Evolutionary conservation across 2,888 invertebrate genomes (phyloP).

Genomic region (Steromphala cineraria): DNA sequence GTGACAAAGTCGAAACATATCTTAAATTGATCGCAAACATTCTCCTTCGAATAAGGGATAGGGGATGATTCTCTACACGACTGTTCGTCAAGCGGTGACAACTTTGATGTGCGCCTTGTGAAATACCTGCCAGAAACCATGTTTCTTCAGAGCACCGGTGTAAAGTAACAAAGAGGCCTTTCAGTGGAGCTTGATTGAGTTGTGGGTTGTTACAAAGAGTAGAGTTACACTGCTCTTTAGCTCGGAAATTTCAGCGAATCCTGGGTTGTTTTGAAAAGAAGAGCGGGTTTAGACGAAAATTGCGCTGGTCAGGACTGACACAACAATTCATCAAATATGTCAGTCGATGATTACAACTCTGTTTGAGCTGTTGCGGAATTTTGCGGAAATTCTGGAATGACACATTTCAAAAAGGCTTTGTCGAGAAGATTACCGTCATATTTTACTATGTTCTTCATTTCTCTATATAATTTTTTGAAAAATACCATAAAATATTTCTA

Average conservation of each 20-base stretch:
- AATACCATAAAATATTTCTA: too few relatives aligned
- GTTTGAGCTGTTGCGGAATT: neutral
- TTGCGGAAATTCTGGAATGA: too few relatives aligned
- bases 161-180: neutral
- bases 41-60: neutral
- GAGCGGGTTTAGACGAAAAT: constrained; percentile 7
- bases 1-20: neutral
- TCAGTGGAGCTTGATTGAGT: constrained; percentile 10
- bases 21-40: constrained; percentile 9
- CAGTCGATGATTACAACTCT: neutral
- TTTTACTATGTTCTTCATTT: too few relatives aligned
- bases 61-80: neutral
- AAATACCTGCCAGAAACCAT: constrained; percentile 11
- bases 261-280: constrained; percentile 6
- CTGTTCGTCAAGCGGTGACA: constrained; percentile 12
- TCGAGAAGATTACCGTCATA: too few relatives aligned
- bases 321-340: constrained; percentile 12
- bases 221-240: constrained; percentile 2
- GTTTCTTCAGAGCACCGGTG: constrained; percentile 1
- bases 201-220: neutral
- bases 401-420: too few relatives aligned
- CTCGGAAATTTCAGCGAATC: constrained; percentile 11
- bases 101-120: constrained; percentile 6
- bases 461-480: too few relatives aligned
- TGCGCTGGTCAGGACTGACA: constrained; percentile 2